Conservation (phyloP, 1,140 invertebrate species). For the Sycophila sp. region DNA sequence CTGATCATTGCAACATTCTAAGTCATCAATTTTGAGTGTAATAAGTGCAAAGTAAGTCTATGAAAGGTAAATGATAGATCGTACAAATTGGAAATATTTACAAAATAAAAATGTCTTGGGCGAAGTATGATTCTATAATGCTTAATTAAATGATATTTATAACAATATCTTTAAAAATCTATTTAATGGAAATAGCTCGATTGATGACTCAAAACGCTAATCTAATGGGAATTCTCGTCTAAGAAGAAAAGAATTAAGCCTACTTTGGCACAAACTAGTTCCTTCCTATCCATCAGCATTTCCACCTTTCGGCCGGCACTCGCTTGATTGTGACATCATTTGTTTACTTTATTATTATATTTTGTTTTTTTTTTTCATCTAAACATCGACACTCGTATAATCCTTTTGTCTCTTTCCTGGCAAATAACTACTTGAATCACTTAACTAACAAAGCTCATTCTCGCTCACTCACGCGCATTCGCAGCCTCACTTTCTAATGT, state of each 20-base stretch:
- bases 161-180: not conserved
- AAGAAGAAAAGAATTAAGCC: conserved; percentile 44
- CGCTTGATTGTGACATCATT: conserved; percentile 49
- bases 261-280: conserved; percentile 62
- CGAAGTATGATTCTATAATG: too few species aligned
- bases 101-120: too few species aligned
- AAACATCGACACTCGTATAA: conserved; percentile 29
- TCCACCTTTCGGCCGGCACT: conserved; percentile 59
- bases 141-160: too few species aligned
- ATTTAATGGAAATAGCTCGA: not conserved
- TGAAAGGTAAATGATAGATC: too few species aligned
- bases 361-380: conserved; percentile 24
- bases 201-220: conserved; percentile 3
- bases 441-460: conserved; percentile 27
- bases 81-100: too few species aligned
- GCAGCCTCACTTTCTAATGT: conserved; percentile 43
- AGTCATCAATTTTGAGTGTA: not conserved
- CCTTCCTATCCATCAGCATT: conserved; percentile 1
- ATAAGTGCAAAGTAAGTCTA: too few species aligned
- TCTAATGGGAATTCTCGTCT: conserved; percentile 10
- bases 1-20: conserved; percentile 14
- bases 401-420: conserved; percentile 21
- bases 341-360: conserved; percentile 22
- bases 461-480: conserved; percentile 40
- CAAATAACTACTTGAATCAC: conserved; percentile 37